A percentile compares a stretch with the other conserved stretches of the same genome.
Evolutionary conservation across 2,888 invertebrate genomes (phyloP).

Genomic region (Scaptomyza cyrtandrae): DNA sequence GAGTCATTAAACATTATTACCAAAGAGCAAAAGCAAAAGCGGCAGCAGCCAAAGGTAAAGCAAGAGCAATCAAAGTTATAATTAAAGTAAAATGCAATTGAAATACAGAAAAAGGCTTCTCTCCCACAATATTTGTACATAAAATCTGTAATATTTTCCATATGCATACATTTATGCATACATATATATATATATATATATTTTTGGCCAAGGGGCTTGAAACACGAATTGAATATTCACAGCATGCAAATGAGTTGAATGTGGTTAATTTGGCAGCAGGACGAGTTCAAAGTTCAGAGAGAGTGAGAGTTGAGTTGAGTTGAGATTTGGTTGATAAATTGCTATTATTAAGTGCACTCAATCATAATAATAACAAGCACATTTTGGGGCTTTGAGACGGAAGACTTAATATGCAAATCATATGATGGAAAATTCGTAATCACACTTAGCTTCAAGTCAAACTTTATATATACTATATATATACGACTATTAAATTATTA

Average conservation of each 20-base stretch:
- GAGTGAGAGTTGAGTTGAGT: background rate
- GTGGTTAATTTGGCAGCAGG: background rate
- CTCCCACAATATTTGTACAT: background rate
- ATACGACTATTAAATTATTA: background rate
- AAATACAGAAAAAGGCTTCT: slow-evolving; percentile 39
- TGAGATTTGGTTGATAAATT: slow-evolving; percentile 2
- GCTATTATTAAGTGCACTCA: slow-evolving; percentile 29
- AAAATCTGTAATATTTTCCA: slow-evolving; percentile 11
- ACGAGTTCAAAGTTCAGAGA: slow-evolving; percentile 6
- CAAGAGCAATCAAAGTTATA: slow-evolving; percentile 32
- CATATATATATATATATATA: slow-evolving; percentile 15
- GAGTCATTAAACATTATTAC: slow-evolving; percentile 19
- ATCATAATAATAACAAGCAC: slow-evolving; percentile 16
- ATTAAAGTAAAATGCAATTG: slow-evolving; percentile 54
- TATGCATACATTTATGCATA: slow-evolving; percentile 18
- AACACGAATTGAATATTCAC: slow-evolving; percentile 27
- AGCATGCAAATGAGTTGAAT: slow-evolving; percentile 48
- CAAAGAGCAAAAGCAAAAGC: slow-evolving; percentile 30
- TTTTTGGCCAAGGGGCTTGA: slow-evolving; percentile 24
- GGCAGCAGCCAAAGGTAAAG: slow-evolving; percentile 3
- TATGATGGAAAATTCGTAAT: background rate
- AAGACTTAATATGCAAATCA: background rate
- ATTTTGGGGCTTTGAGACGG: background rate
- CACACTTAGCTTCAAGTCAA: slow-evolving; percentile 3
- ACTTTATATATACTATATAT: background rate